phyloP scores from a whole-genome alignment of 64 coral and sea anemone genomes.

The Montipora foliosa region DNA sequence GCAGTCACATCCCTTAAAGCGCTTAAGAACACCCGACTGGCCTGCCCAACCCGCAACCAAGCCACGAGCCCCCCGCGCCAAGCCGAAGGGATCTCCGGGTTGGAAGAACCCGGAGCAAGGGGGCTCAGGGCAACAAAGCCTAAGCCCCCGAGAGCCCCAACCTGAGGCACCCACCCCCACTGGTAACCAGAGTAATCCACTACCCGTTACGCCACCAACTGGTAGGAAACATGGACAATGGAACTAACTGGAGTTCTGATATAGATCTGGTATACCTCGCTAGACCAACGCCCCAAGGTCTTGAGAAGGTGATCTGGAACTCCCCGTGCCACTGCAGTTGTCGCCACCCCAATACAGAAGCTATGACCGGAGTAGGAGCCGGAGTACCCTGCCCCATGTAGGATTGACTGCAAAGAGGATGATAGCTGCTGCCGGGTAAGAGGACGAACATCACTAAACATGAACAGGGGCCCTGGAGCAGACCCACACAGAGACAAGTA shows the following conservation, averaged over 20 bases:
- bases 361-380: slow-evolving; percentile 16
- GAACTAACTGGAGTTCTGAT: slow-evolving; percentile 11
- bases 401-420: neutral
- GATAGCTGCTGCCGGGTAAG: neutral
- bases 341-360: slow-evolving; percentile 37
- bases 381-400: neutral
- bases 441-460: neutral
- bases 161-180: neutral
- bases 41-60: too few relatives aligned
- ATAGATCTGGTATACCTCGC: slow-evolving; percentile 18
- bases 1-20: too few relatives aligned
- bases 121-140: neutral
- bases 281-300: slow-evolving; percentile 26
- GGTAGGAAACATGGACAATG: neutral
- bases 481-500: too few relatives aligned
- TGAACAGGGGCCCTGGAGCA: too few relatives aligned
- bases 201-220: too few relatives aligned
- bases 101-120: neutral
- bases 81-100: neutral
- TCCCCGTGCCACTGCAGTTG: neutral
- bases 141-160: neutral
- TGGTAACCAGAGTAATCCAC: neutral
- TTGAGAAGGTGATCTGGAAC: slow-evolving; percentile 46
- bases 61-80: neutral
- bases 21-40: too few relatives aligned